Evolutionary conservation across 2,797 vertebrate species (phyloP).

Genomic region (Anas flavirostris): DNA sequence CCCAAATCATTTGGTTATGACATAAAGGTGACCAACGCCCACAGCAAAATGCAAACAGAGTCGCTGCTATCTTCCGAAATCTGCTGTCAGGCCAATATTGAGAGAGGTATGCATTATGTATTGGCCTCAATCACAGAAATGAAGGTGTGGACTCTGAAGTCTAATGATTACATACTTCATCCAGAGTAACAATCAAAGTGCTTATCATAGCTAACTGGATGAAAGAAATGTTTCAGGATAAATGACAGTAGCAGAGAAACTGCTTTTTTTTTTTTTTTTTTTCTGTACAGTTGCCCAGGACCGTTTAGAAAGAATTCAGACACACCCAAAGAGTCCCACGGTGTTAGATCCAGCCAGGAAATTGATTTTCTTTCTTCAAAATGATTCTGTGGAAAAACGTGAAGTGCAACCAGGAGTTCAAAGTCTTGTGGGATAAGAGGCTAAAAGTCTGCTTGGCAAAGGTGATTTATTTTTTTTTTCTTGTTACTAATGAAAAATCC

Average conservation of each 20-base stretch:
- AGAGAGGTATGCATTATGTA: not conserved
- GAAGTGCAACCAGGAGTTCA: not conserved
- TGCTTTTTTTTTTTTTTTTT: not conserved
- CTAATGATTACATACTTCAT: conserved; percentile 51
- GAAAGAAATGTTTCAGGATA: conserved; percentile 50
- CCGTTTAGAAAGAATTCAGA: conserved; percentile 38
- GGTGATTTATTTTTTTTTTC: not conserved
- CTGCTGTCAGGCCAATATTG: not conserved
- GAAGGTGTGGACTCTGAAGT: conserved; percentile 49
- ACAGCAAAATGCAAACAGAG: conserved; percentile 12
- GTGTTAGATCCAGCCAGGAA: not conserved
- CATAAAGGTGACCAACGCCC: not conserved
- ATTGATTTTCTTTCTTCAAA: conserved; percentile 6
- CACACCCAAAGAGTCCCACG: conserved; percentile 22
- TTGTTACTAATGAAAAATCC: not conserved
- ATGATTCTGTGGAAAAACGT: not conserved
- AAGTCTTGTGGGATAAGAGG: not conserved
- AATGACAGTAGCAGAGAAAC: conserved; percentile 46
- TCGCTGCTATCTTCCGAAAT: not conserved
- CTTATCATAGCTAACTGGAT: conserved; percentile 43
- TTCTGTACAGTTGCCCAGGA: not conserved
- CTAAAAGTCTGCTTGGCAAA: not conserved
- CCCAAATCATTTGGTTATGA: not conserved
- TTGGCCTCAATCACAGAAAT: conserved; percentile 6
- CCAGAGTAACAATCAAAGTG: conserved; percentile 34